Conservation (phyloP, 1,140 invertebrate genomes). For the Leptonema lineaticorne region DNA sequence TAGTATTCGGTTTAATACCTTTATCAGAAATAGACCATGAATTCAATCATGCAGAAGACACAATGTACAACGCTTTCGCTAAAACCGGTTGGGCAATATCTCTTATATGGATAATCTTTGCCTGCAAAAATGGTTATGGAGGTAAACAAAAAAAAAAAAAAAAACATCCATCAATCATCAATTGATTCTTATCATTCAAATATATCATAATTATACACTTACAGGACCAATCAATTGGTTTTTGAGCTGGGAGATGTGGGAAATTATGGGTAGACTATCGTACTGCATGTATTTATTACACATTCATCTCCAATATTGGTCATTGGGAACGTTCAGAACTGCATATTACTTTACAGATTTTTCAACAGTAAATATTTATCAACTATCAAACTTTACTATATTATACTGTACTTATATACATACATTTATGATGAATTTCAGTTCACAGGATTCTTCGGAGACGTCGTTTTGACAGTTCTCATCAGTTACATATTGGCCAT, state of each 20-base stretch:
- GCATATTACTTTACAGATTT: background rate
- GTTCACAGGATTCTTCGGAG: background rate
- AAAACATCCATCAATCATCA: slow-evolving; percentile 16
- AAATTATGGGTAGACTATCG: slow-evolving; percentile 53
- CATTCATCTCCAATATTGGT: slow-evolving; percentile 40
- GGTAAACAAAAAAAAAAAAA: slow-evolving; percentile 47
- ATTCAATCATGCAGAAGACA: background rate
- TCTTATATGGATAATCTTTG: slow-evolving; percentile 59
- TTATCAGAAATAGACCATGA: background rate
- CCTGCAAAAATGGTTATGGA: slow-evolving; percentile 60
- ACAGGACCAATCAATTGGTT: slow-evolving; percentile 55
- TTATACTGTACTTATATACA: background rate
- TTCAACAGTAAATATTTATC: background rate
- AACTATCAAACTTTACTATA: background rate
- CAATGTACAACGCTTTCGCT: slow-evolving; percentile 44
- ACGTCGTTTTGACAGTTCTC: background rate
- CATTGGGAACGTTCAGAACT: no score
- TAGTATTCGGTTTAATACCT: background rate
- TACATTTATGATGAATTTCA: background rate
- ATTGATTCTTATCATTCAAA: background rate
- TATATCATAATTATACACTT: slow-evolving; percentile 19
- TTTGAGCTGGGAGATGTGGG: slow-evolving; percentile 54
- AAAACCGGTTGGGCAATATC: slow-evolving; percentile 50
- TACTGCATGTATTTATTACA: slow-evolving; percentile 58
- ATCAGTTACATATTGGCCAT: background rate